Evolutionary conservation across 2,113 vertebrate species (phyloP), one percentile per base, ranked within the genome.

Genomic region (Todiramphus chloris): DNA sequence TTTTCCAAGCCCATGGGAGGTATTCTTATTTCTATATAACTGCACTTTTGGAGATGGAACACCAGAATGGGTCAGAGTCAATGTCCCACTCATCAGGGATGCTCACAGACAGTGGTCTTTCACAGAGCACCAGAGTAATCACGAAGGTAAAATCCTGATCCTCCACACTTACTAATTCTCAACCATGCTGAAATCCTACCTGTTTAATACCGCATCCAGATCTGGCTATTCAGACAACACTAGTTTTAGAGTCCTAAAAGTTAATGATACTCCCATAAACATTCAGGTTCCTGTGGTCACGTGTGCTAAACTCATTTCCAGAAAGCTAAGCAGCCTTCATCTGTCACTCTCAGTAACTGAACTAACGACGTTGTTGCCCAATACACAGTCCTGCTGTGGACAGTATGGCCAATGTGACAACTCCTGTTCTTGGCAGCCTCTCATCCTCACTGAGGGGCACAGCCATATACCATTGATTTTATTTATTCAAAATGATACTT

Each of bases 401-500:
- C 70, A 95, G 39, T 2, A 58, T 8, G 39, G 83, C 60, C 83
- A 69, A 41, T 2, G 39, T 33, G 89, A 46, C 12, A 56, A 28
- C n/a, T 94, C 66, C 91, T 25, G 5, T 27, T 87, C 74, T 37
- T 84, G 77, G 83, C 74, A 96, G 83, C n/a, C 76, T 73, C 83
- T 90, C 43, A 14, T n/a, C 35, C 77, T n/a, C 88, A 81, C 55
- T 48, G 91, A 93, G 60, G 84, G 21, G 53, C 83, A 89, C 66
- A 67, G 46, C 44, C 70, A 74, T 24, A 84, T 39, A 89, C 81
- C 58, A 83, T 16, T 87, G 89, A 92, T 91, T 94, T 89, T 83
- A 84, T 94, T 92, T 83, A 89, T 87, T 94, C 77, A 69, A 85
- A 96, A 87, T 1, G 53, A 56, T 91, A 69, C 58, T 93, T 80